These are phyloP conservation scores for Solenopsis fugax DNA, from an alignment of 1,140 invertebrate species.

Conservation along the genomic window DNA sequence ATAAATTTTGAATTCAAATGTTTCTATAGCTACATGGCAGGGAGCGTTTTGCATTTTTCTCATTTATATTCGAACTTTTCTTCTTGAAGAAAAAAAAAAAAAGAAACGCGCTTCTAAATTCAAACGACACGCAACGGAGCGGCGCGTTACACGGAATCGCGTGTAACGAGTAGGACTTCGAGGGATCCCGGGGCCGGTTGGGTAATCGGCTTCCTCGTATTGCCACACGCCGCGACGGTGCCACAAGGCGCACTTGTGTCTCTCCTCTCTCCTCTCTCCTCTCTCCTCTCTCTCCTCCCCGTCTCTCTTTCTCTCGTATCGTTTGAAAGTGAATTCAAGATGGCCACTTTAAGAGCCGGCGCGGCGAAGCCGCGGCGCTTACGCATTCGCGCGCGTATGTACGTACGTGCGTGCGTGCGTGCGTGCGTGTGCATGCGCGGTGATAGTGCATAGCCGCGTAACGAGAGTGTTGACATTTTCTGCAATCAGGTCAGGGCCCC, in stretches of 20 bases:
- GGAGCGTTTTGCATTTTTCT: constrained; percentile 10
- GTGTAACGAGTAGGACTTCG: constrained; percentile 61
- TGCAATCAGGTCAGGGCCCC: constrained; percentile 85
- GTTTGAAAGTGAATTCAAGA: constrained; percentile 83
- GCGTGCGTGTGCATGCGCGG: constrained; percentile 52
- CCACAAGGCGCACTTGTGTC: constrained; percentile 66
- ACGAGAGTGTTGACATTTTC: constrained; percentile 86
- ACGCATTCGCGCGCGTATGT: neutral
- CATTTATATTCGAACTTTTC: constrained; percentile 31
- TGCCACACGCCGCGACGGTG: constrained; percentile 78
- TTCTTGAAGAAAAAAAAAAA: neutral
- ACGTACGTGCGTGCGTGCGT: constrained; percentile 6
- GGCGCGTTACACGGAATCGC: constrained; percentile 62
- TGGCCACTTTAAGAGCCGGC: constrained; percentile 79
- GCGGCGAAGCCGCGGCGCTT: constrained; percentile 40
- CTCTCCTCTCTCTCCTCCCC: constrained; percentile 12
- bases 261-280: constrained; percentile 39
- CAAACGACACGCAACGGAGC: constrained; percentile 25
- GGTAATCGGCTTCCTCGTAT: constrained; percentile 85
- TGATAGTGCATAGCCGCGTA: constrained; percentile 79
- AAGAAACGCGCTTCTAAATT: constrained; percentile 24
- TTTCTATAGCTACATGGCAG: neutral
- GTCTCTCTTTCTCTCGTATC: constrained; percentile 46
- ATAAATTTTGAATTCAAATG: constrained; percentile 1
- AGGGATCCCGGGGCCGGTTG: constrained; percentile 78